A percentile compares a stretch with the other conserved stretches of the same genome.
These are phyloP conservation scores for Hippoglossus hippoglossus DNA, from an alignment of 2,797 vertebrate genomes.

Conservation along the genomic window DNA sequence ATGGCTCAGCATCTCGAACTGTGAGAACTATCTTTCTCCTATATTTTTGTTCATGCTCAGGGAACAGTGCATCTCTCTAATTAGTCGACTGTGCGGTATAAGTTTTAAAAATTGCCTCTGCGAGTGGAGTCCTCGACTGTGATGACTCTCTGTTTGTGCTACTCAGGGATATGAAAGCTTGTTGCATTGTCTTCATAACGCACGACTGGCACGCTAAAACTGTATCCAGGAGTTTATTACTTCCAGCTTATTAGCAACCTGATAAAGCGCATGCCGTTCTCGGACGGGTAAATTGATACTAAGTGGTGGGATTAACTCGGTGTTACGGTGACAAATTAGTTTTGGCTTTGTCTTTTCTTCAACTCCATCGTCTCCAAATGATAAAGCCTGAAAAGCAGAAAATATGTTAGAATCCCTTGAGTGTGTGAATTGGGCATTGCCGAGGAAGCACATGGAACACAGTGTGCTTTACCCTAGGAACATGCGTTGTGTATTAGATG, in stretches of 20 bases:
- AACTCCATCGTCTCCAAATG: slow-evolving; percentile 12
- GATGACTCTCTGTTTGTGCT: slow-evolving; percentile 50
- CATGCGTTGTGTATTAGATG: slow-evolving; percentile 11
- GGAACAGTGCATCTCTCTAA: slow-evolving; percentile 34
- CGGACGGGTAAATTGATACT: slow-evolving; percentile 75
- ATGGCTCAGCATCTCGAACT: slow-evolving; percentile 17
- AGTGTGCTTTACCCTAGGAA: slow-evolving; percentile 10
- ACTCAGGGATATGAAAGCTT: slow-evolving; percentile 35
- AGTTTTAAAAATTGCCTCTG: slow-evolving; percentile 48
- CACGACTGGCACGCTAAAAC: slow-evolving; percentile 72
- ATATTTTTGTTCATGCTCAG: slow-evolving; percentile 29
- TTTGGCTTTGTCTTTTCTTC: slow-evolving; percentile 49
- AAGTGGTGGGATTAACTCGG: slow-evolving; percentile 70
- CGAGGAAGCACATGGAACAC: slow-evolving; percentile 12
- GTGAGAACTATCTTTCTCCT: slow-evolving; percentile 7
- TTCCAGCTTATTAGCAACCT: slow-evolving; percentile 77
- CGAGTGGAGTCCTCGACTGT: slow-evolving; percentile 25
- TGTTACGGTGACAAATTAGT: slow-evolving; percentile 61
- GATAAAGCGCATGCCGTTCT: slow-evolving; percentile 71
- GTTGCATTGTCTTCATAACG: slow-evolving; percentile 71
- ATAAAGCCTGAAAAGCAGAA: slow-evolving; percentile 56
- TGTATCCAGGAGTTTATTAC: slow-evolving; percentile 72
- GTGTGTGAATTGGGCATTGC: slow-evolving; percentile 10
- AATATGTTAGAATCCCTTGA: slow-evolving; percentile 6
- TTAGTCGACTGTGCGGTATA: slow-evolving; percentile 43